Conservation (phyloP, 2,113 vertebrate species). For the Phrynosoma platyrhinos region DNA sequence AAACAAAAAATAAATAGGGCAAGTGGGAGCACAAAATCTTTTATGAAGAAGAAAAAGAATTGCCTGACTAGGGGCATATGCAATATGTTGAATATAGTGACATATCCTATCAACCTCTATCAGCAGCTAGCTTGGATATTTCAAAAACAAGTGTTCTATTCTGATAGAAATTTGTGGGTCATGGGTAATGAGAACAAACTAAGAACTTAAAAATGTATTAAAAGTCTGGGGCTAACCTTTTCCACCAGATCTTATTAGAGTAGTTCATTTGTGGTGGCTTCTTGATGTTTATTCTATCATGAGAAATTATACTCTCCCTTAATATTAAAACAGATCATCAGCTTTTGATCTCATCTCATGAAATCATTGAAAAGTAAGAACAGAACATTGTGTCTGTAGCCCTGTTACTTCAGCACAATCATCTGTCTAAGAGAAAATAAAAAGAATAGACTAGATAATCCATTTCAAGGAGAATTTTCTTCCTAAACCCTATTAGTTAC, state of each 20-base stretch:
- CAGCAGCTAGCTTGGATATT: neutral
- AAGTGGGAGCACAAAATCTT: neutral
- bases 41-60: neutral
- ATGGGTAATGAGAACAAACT: neutral
- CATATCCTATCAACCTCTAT: neutral
- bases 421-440: neutral
- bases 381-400: neutral
- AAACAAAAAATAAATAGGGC: neutral
- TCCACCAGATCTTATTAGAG: neutral
- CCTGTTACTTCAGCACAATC: neutral
- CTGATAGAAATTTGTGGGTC: neutral
- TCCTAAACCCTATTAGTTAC: neutral
- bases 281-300: neutral
- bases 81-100: neutral
- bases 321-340: neutral
- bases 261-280: neutral
- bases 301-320: neutral
- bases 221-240: neutral
- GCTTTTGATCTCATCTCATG: conserved; percentile 14
- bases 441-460: conserved; percentile 7
- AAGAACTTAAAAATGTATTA: neutral
- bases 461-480: neutral
- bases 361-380: neutral
- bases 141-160: neutral
- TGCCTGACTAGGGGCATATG: neutral